Conservation (phyloP, 2,113 vertebrate genomes). For the Leptobrachium ailaonicum region DNA sequence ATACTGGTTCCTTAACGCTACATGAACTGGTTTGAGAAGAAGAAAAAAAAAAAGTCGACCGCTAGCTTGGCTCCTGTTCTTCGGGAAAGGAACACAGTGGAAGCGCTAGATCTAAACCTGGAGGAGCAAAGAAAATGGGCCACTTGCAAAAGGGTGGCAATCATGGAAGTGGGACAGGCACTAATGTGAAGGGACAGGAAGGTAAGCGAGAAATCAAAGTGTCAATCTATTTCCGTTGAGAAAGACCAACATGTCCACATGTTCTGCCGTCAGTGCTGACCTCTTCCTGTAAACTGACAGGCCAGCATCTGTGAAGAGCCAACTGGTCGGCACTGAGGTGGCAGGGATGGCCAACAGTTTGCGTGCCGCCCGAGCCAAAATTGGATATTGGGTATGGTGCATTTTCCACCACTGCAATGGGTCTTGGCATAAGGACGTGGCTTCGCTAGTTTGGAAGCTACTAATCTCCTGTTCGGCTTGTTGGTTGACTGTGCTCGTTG, state of each 20-base stretch:
- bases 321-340: conserved; percentile 55
- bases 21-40: background rate
- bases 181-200: conserved; percentile 15
- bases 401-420: conserved; percentile 73
- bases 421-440: conserved; percentile 63
- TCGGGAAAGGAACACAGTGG: conserved; percentile 16
- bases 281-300: conserved; percentile 54
- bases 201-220: conserved; percentile 19
- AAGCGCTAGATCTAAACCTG: conserved; percentile 44
- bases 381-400: conserved; percentile 65
- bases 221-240: conserved; percentile 64
- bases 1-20: conserved; percentile 14
- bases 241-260: conserved; percentile 66
- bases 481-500: conserved; percentile 61
- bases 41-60: background rate
- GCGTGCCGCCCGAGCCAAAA: conserved; percentile 61
- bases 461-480: conserved; percentile 67
- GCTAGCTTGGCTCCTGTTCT: background rate
- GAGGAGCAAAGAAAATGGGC: background rate
- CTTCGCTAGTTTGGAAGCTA: conserved; percentile 64
- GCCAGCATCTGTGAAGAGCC: conserved; percentile 54
- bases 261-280: conserved; percentile 61
- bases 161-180: conserved; percentile 23
- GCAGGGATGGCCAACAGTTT: conserved; percentile 66
- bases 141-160: conserved; percentile 33